These are phyloP conservation scores for Cassiopea andromeda DNA, from an alignment of 30 jellyfish, hydroid and myxozoan genomes.

Conservation along the genomic window DNA sequence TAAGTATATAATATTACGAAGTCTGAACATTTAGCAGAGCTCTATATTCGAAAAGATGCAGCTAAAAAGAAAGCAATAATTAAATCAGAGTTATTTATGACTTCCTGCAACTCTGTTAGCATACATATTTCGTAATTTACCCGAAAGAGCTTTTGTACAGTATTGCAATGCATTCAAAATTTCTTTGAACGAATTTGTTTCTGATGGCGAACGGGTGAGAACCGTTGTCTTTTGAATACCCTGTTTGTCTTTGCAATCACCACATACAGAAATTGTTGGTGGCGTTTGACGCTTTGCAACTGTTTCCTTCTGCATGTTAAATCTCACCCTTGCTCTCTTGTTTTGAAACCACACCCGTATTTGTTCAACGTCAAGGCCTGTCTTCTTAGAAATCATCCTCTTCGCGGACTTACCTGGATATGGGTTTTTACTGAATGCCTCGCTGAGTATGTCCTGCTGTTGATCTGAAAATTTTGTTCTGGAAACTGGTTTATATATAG, in stretches of 20 bases:
- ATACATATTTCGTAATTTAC: background rate
- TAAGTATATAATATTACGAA: too few relatives aligned
- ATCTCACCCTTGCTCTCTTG: constrained; percentile 44
- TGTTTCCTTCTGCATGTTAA: background rate
- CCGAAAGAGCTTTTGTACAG: background rate
- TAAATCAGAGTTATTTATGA: too few relatives aligned
- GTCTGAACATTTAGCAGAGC: too few relatives aligned
- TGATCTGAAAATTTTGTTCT: constrained; percentile 33
- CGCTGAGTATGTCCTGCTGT: constrained; percentile 34
- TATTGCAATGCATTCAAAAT: background rate
- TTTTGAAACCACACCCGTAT: constrained; percentile 58
- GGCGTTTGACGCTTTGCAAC: background rate
- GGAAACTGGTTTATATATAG: constrained; percentile 30
- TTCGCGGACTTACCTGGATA: constrained; percentile 22
- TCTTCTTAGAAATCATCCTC: constrained; percentile 18
- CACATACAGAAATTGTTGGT: background rate
- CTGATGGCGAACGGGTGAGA: background rate
- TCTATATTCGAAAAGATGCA: too few relatives aligned
- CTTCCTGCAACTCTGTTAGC: background rate
- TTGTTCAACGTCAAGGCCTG: constrained; percentile 51
- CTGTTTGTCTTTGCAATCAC: background rate
- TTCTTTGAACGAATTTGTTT: background rate
- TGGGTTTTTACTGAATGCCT: constrained; percentile 20
- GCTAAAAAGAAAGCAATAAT: too few relatives aligned
- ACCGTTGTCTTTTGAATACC: background rate